A percentile compares a stretch with the other conserved stretches of the same genome.
Evolutionary conservation across 2,797 vertebrate genomes (phyloP).

Genomic region (Podarcis lilfordi): DNA sequence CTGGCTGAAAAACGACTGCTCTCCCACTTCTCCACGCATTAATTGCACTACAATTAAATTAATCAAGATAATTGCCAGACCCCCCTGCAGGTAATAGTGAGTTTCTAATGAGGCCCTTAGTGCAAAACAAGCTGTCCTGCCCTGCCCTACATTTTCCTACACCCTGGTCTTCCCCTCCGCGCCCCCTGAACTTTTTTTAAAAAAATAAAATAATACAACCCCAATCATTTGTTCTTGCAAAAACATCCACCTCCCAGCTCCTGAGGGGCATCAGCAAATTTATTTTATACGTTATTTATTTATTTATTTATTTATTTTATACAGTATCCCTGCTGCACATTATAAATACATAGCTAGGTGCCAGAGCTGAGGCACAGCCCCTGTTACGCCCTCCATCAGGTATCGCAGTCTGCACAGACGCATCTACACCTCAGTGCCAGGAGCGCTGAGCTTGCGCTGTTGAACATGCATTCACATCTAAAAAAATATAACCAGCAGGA

Average conservation of each 20-base stretch:
- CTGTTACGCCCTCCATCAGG: not conserved
- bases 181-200: no score
- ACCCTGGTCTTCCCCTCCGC: not conserved
- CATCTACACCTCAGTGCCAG: not conserved
- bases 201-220: not conserved
- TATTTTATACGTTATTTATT: not conserved
- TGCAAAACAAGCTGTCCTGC: not conserved
- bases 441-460: not conserved
- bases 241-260: not conserved
- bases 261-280: not conserved
- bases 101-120: not conserved
- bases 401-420: no score
- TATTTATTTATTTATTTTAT: not conserved
- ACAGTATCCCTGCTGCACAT: no score
- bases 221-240: not conserved
- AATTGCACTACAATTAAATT: slow-evolving; percentile 36
- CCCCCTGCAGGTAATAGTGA: not conserved
- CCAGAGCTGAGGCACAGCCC: not conserved
- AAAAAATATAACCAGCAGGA: not conserved
- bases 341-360: not conserved
- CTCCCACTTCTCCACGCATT: slow-evolving; percentile 13
- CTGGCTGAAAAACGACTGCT: not conserved
- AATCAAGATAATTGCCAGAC: slow-evolving; percentile 34
- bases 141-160: not conserved
- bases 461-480: not conserved